Evolutionary conservation across 2,113 vertebrate genomes (phyloP), one percentile per base, ranked within the genome.

Genomic region (Clarias magur): DNA sequence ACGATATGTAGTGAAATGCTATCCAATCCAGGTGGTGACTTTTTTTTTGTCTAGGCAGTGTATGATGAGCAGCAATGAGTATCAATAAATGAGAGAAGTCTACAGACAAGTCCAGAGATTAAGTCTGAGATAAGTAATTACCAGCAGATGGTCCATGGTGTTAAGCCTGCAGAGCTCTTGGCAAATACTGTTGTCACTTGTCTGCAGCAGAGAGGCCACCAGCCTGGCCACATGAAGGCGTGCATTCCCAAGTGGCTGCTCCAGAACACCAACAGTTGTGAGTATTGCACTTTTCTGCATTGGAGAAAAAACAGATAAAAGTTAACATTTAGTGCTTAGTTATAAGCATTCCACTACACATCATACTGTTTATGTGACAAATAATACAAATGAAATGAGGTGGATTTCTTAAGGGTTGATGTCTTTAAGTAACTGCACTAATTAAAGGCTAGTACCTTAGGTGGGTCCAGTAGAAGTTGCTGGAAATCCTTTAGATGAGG

Each of bases 401-500:
- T 10, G n/a, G 13, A 30, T 17, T 57, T 76, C 73, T 25, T 54
- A 54, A 3, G 15, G 12, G 73, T 4, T 4, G 19, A 48, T 13
- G 21, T 48, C 3, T 70, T 34, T 17, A 34, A 48, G 3, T 27
- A n/a, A 78, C 3, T 53, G 42, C 48, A 76, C 42, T 38, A 17
- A 34, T 60, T 21, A 62, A n/a, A 81, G 15, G 4, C 16, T 2
- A 19, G 85, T 95, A 99, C 98, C 97, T 97, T 98, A 85, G 98
- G 98, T 3, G 98, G 98, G 86, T 93, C 94, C 93, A 97, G 96
- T 89, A 99, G 96, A 87, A 99, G 96, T 90, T 97, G 96, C 92
- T 99, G 97, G 95, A 99, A 99, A 93, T 99, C 97, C 93, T 97
- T 97, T 91, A 99, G 95, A 91, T 97, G 94, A 17, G 97, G 97